Evolutionary conservation across 2,888 invertebrate genomes (phyloP).

Genomic region (Conops quadrifasciatus): DNA sequence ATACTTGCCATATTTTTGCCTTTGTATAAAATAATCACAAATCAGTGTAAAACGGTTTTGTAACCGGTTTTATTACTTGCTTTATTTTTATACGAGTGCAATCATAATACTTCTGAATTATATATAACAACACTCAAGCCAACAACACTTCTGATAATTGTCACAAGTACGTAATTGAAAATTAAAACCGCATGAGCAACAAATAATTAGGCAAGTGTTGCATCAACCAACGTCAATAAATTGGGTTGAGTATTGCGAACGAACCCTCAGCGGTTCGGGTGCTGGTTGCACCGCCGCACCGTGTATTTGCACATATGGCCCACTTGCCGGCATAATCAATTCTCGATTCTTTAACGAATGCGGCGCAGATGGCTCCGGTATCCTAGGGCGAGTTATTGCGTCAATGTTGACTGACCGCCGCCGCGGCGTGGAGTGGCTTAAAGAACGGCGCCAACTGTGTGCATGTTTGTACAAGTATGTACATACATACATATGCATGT

Average conservation of each 20-base stretch:
- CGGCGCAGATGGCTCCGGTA: background rate
- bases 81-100: too few relatives aligned
- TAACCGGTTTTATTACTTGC: too few relatives aligned
- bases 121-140: too few relatives aligned
- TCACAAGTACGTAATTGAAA: conserved; percentile 20
- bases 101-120: too few relatives aligned
- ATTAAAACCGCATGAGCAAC: conserved; percentile 31
- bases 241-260: too few relatives aligned
- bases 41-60: too few relatives aligned
- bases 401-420: background rate
- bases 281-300: background rate
- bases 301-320: conserved; percentile 45
- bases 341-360: conserved; percentile 28
- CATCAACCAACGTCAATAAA: background rate
- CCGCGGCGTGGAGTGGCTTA: background rate
- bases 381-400: conserved; percentile 2
- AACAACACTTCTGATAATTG: conserved; percentile 31
- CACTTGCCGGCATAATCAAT: conserved; percentile 45
- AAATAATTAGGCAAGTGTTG: conserved; percentile 33
- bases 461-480: conserved; percentile 17
- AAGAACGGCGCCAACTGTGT: conserved; percentile 21
- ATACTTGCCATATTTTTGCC: too few relatives aligned
- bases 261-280: too few relatives aligned
- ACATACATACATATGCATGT: background rate
- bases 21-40: too few relatives aligned